Evolutionary conservation across 2,797 vertebrate species (phyloP), one percentile per base, ranked within the genome.

Genomic region (Eptatretus atami): DNA sequence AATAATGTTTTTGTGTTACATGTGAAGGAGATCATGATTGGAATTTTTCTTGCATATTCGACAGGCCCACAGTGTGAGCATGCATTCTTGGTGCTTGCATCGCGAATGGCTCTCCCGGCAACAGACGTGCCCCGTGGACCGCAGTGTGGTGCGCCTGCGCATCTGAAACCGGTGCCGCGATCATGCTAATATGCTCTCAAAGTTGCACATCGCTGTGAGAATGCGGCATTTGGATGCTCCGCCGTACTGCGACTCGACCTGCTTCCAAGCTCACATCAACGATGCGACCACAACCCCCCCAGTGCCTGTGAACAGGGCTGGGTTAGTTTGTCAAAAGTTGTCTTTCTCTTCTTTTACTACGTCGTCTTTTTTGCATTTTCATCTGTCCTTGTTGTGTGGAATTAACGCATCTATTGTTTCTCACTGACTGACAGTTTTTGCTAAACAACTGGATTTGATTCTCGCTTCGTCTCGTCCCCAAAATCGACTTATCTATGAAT

Each of bases 151-250:
- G 75, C 90, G 1, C 82, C 94, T 1, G 90, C 90, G 60, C 90
- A 98, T 77, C 80, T 98, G 64, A 82, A 87, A 60, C 90, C 90
- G 1, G 90, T 98, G 63, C 90, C 90, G 55, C 84, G 90, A 96
- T 98, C 79, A 98, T 98, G 90, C 82, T 65, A 98, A 98, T 74
- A 96, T 98, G n/a, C 78, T 98, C 63, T 95, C 87, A 57, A 98
- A 98, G 74, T 80, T 98, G 65, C 88, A 92, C 76, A 93, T 98
- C 80, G 77, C 65, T 98, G 90, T 12, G 90, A 98, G 75, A 98
- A 98, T 69, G 82, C 86, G 1, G 77, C 78, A 10, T 98, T 93
- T 54, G 88, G 90, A 74, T 98, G 90, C 67, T 81, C 78, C 1
- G 88, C 87, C 2, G 80, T 88, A 0, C 79, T 95, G 68, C 78